Conservation (phyloP, 2,888 invertebrate genomes). For the Meloe dianella region DNA sequence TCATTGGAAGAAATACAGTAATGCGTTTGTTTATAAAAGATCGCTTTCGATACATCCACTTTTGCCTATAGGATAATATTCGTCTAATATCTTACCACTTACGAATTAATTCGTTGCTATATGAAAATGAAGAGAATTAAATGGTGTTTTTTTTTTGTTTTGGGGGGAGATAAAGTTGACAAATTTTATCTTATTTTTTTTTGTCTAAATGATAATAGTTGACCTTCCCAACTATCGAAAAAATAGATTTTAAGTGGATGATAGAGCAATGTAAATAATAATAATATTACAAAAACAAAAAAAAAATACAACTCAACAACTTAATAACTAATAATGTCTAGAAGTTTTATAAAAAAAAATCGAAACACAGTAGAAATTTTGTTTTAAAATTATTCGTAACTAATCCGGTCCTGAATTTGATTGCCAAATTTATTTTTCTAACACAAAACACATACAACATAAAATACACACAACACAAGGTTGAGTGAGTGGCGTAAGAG, state of each 20-base stretch:
- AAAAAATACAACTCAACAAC: neutral
- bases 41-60: too few species aligned
- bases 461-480: slow-evolving; percentile 27
- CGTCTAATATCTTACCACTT: too few species aligned
- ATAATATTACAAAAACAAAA: neutral
- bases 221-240: neutral
- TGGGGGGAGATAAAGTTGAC: too few species aligned
- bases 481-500: slow-evolving; percentile 34
- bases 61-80: too few species aligned
- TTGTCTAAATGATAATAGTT: slow-evolving; percentile 1
- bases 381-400: too few species aligned
- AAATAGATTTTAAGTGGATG: slow-evolving; percentile 4
- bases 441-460: slow-evolving; percentile 9
- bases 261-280: neutral
- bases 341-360: too few species aligned
- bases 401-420: slow-evolving; percentile 9
- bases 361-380: too few species aligned
- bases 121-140: too few species aligned
- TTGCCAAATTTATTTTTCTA: slow-evolving; percentile 8
- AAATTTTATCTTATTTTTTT: neutral
- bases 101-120: too few species aligned
- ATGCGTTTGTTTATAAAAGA: too few species aligned
- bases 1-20: too few species aligned
- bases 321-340: slow-evolving; percentile 7
- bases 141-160: too few species aligned